These are phyloP conservation scores for Fabriciana adippe DNA, from an alignment of 2,888 invertebrate genomes.

Conservation along the genomic window DNA sequence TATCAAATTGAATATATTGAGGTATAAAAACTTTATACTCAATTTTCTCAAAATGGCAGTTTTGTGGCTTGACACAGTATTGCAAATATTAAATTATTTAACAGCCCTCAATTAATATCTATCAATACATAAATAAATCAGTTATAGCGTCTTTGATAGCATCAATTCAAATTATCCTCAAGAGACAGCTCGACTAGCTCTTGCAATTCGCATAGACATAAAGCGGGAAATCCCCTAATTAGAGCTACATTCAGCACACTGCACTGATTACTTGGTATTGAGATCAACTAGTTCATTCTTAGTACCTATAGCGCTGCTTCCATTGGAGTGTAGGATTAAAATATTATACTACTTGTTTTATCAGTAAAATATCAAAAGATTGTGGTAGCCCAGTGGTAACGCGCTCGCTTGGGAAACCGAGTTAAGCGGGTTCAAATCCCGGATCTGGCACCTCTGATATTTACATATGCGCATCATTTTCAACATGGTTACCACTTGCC, in stretches of 20 bases:
- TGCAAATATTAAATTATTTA: too few relatives aligned
- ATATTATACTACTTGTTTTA: background rate
- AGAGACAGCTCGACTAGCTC: slow-evolving; percentile 5
- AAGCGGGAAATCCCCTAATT: slow-evolving; percentile 20
- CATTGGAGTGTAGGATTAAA: background rate
- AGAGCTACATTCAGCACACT: slow-evolving; percentile 24
- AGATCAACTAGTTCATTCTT: slow-evolving; percentile 10
- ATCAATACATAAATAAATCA: background rate
- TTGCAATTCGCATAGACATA: slow-evolving; percentile 2
- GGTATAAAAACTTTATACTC: too few relatives aligned
- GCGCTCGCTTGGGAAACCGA: too few relatives aligned
- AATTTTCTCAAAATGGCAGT: too few relatives aligned
- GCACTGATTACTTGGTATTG: slow-evolving; percentile 29
- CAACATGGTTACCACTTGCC: too few relatives aligned
- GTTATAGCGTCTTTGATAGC: background rate
- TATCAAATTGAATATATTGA: too few relatives aligned
- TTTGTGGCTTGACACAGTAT: too few relatives aligned
- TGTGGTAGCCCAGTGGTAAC: too few relatives aligned
- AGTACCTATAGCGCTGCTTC: background rate
- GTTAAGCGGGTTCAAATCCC: too few relatives aligned
- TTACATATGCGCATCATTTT: too few relatives aligned
- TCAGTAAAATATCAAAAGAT: background rate
- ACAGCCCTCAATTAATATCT: background rate
- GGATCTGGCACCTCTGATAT: too few relatives aligned
- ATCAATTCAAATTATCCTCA: slow-evolving; percentile 7